phyloP scores from a whole-genome alignment of 2,888 invertebrate species.

The Kryphioiulus occultus region DNA sequence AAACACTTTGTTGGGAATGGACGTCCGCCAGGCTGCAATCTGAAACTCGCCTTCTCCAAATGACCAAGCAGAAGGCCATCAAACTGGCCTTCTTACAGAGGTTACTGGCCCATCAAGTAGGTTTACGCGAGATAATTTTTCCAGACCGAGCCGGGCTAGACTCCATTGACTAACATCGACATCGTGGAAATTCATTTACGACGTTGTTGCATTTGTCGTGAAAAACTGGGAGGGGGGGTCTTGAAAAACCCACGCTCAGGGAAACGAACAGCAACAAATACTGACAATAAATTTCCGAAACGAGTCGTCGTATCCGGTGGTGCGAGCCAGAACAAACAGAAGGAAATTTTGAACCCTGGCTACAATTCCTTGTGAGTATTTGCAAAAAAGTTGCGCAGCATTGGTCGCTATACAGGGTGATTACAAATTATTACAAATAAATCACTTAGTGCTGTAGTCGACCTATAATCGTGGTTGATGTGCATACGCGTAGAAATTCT shows the following conservation, averaged over 20 bases:
- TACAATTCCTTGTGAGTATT: neutral
- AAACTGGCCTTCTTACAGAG: neutral
- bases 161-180: neutral
- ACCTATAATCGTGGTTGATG: too few relatives aligned
- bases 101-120: slow-evolving; percentile 9
- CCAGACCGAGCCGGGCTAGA: neutral
- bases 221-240: neutral
- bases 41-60: neutral
- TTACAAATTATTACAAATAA: too few relatives aligned
- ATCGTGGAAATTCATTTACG: slow-evolving; percentile 11
- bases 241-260: neutral
- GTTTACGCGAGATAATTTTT: neutral
- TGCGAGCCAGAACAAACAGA: neutral
- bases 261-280: neutral
- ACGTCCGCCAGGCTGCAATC: neutral
- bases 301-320: neutral
- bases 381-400: too few relatives aligned
- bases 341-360: neutral
- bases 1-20: neutral
- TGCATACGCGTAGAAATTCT: too few relatives aligned
- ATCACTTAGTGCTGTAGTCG: too few relatives aligned
- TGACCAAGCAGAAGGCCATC: neutral
- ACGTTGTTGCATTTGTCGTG: slow-evolving; percentile 8
- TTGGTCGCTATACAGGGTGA: too few relatives aligned
- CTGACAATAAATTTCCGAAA: neutral